Evolutionary conservation across 2,888 invertebrate genomes (phyloP).

Genomic region (Phytoseiulus persimilis): DNA sequence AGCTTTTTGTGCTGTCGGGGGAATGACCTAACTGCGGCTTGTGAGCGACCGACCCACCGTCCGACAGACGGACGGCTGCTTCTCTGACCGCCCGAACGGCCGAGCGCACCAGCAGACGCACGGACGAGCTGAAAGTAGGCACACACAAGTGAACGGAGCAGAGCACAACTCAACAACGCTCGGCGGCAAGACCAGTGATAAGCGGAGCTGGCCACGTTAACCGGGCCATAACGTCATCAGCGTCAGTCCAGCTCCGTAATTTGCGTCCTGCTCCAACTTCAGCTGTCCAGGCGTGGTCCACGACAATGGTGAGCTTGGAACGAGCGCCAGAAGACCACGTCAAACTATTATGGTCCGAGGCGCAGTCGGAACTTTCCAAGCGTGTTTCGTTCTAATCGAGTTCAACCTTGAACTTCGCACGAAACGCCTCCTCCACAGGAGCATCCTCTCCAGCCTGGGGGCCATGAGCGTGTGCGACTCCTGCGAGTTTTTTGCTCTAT

Average conservation of each 20-base stretch:
- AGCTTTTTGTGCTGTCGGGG: not conserved
- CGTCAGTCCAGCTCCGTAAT: not conserved
- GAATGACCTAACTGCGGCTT: not conserved
- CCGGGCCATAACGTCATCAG: constrained; percentile 5
- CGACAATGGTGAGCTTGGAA: not conserved
- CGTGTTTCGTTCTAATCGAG: not conserved
- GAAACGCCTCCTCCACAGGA: not conserved
- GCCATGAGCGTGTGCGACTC: too few relatives aligned
- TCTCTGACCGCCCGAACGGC: not conserved
- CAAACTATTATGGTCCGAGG: not conserved
- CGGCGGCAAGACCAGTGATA: not conserved
- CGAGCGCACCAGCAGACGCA: not conserved
- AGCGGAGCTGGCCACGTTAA: not conserved
- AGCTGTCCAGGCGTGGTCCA: not conserved
- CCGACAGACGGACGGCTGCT: not conserved
- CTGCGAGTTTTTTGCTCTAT: too few relatives aligned
- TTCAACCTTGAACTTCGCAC: not conserved
- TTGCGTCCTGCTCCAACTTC: not conserved
- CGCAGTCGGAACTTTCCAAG: not conserved
- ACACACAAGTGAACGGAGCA: not conserved
- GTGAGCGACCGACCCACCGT: not conserved
- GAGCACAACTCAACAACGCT: not conserved
- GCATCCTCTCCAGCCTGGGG: not conserved
- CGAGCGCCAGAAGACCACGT: not conserved
- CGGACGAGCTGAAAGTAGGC: not conserved